A percentile compares a stretch with the other conserved stretches of the same genome.
Conservation (phyloP, 2,888 invertebrate genomes). For the Drosophila limbata region DNA sequence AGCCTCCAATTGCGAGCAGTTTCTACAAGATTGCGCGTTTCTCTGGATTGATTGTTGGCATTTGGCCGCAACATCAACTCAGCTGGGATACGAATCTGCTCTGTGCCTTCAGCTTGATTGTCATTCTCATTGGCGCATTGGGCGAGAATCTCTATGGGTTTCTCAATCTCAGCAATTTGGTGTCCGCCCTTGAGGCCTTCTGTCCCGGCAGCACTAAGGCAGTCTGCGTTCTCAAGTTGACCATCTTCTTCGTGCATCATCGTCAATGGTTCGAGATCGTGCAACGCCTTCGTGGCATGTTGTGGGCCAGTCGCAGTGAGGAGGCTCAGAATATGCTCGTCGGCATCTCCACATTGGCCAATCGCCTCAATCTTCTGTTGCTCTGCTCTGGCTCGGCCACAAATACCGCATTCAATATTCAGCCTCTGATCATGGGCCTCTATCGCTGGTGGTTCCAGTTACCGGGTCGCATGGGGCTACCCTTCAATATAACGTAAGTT, state of each 20-base stretch:
- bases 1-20: slow-evolving; percentile 61
- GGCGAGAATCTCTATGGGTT: slow-evolving; percentile 80
- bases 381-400: slow-evolving; percentile 72
- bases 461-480: slow-evolving; percentile 68
- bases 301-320: slow-evolving; percentile 49
- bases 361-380: slow-evolving; percentile 65
- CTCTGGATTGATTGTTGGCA: slow-evolving; percentile 74
- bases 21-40: slow-evolving; percentile 78
- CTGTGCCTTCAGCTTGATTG: slow-evolving; percentile 66
- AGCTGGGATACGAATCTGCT: slow-evolving; percentile 55
- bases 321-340: slow-evolving; percentile 65
- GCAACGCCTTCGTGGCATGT: slow-evolving; percentile 61
- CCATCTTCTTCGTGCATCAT: slow-evolving; percentile 71
- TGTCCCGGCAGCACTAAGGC: slow-evolving; percentile 82
- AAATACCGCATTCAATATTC: slow-evolving; percentile 70
- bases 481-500: slow-evolving; percentile 81
- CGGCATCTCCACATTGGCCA: slow-evolving; percentile 61
- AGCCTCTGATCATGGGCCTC: slow-evolving; percentile 72
- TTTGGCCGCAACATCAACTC: slow-evolving; percentile 76
- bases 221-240: slow-evolving; percentile 80
- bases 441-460: slow-evolving; percentile 56
- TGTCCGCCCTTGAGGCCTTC: slow-evolving; percentile 82
- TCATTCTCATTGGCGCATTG: slow-evolving; percentile 74
- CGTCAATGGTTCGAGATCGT: slow-evolving; percentile 66
- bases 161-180: slow-evolving; percentile 68